These are phyloP conservation scores for Crotalus adamanteus DNA, from an alignment of 2,797 vertebrate species.

Conservation along the genomic window DNA sequence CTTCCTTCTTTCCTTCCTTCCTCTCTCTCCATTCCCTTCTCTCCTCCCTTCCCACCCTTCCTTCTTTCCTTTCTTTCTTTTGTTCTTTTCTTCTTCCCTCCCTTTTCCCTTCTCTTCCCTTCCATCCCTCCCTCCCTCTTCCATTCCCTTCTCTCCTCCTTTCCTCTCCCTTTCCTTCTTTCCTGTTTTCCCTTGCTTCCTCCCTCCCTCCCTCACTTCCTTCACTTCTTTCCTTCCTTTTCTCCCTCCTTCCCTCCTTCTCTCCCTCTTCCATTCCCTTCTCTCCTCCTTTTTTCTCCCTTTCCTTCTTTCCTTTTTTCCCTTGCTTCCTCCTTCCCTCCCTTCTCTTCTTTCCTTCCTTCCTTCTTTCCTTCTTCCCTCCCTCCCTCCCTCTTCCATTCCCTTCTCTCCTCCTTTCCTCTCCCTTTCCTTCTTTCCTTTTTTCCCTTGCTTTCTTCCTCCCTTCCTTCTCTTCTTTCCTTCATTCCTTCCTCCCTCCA, in stretches of 20 bases:
- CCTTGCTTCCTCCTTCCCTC: background rate
- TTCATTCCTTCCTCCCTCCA: too few relatives aligned
- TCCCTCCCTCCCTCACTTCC: too few relatives aligned
- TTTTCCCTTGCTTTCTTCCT: too few relatives aligned
- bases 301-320: background rate
- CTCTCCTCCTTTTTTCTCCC: background rate
- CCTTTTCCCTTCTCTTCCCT: background rate
- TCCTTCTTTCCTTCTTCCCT: rapidly evolving
- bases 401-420: background rate
- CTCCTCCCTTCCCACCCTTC: background rate
- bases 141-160: too few relatives aligned
- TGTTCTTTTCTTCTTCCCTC: too few relatives aligned
- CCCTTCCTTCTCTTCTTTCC: too few relatives aligned
- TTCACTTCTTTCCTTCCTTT: too few relatives aligned
- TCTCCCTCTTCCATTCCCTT: background rate
- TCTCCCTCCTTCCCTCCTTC: too few relatives aligned
- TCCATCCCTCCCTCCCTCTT: too few relatives aligned
- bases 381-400: background rate
- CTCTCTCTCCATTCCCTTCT: too few relatives aligned
- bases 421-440: too few relatives aligned
- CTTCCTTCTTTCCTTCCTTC: background rate
- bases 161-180: too few relatives aligned
- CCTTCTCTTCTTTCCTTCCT: rapidly evolving
- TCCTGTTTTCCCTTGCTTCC: background rate
- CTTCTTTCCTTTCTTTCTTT: background rate